Evolutionary conservation across 2,888 invertebrate genomes (phyloP).

Genomic region (Nipponacmea schrenckii): DNA sequence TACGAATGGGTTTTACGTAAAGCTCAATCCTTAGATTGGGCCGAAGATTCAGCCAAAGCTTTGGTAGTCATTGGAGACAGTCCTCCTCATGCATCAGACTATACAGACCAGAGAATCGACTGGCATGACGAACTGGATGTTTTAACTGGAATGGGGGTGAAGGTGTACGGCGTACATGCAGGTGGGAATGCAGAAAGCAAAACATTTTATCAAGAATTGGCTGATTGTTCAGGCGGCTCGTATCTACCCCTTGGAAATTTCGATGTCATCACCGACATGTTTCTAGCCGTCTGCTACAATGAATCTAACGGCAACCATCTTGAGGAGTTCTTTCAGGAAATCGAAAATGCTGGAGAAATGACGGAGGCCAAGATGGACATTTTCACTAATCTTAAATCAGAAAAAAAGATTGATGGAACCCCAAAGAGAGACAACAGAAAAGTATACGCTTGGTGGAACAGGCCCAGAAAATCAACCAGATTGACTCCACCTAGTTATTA

Average conservation of each 20-base stretch:
- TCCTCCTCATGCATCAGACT: conserved; percentile 52
- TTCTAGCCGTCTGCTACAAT: conserved; percentile 60
- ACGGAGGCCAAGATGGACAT: conserved; percentile 48
- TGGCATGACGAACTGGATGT: conserved; percentile 60
- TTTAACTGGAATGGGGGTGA: conserved; percentile 58
- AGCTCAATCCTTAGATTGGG: conserved; percentile 61
- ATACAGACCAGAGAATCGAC: conserved; percentile 57
- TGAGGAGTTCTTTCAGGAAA: conserved; percentile 51
- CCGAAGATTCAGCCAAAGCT: conserved; percentile 62
- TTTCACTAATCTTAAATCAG: conserved; percentile 43
- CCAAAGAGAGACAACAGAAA: conserved; percentile 10
- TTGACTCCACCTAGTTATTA: neutral
- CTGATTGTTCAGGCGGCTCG: conserved; percentile 56
- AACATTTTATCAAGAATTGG: conserved; percentile 56
- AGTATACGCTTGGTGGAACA: neutral
- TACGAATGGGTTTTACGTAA: conserved; percentile 62
- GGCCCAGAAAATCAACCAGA: neutral
- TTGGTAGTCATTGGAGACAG: conserved; percentile 63
- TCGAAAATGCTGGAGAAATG: conserved; percentile 51
- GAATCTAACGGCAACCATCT: conserved; percentile 49
- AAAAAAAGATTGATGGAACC: conserved; percentile 3
- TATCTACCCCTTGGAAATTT: conserved; percentile 56
- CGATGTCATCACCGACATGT: conserved; percentile 62
- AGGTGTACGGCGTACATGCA: conserved; percentile 62
- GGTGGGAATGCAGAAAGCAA: conserved; percentile 15